Percentiles rank a stretch among this genome's conserved stretches.
Evolutionary conservation across 2,797 vertebrate genomes (phyloP).

Genomic region (Acanthurus leucopareius): DNA sequence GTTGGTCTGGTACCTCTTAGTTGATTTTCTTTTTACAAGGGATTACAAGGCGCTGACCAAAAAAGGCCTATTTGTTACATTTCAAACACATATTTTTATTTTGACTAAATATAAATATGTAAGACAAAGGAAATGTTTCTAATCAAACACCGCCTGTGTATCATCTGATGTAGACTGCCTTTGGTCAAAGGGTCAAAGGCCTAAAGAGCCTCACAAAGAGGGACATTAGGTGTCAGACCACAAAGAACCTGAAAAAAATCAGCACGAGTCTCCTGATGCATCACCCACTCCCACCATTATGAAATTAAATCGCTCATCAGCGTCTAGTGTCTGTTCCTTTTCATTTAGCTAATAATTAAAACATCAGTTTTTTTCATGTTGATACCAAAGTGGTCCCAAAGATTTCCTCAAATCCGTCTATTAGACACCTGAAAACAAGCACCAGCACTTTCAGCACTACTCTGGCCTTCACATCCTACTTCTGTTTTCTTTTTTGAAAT

Average conservation of each 20-base stretch:
- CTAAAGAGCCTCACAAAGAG: too few species aligned
- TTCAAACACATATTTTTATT: background rate
- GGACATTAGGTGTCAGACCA: background rate
- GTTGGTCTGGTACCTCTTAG: too few species aligned
- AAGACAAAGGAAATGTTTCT: background rate
- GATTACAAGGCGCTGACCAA: too few species aligned
- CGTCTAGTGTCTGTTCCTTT: background rate
- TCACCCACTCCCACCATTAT: too few species aligned
- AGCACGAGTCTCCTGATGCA: background rate
- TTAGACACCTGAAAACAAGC: background rate
- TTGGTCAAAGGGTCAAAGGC: background rate
- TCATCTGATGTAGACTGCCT: background rate
- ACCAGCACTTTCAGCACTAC: background rate
- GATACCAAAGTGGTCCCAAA: background rate
- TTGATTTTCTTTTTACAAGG: too few species aligned
- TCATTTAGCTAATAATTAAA: too few species aligned
- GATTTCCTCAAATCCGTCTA: background rate
- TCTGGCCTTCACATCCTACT: background rate
- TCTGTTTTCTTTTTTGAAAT: background rate
- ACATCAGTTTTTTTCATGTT: background rate
- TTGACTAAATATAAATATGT: background rate
- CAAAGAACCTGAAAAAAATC: background rate
- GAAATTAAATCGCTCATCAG: background rate
- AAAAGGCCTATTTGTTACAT: background rate
- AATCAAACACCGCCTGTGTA: background rate